Base-by-base conservation (phyloP, 35 echinoderm and acorn worm genomes). In the Strongylocentrotus purpuratus region DNA sequence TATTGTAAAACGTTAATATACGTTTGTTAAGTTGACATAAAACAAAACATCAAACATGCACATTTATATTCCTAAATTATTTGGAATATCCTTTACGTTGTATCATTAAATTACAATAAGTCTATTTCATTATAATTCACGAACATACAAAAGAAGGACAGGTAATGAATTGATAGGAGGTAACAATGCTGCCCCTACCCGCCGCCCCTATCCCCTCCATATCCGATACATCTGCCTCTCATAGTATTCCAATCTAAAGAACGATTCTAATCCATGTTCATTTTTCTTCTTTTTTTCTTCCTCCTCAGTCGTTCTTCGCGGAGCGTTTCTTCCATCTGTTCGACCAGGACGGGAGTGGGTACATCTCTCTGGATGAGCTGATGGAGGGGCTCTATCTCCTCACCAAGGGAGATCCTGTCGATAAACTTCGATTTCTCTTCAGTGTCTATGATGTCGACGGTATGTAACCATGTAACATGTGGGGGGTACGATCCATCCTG, bases 401-500 rank as follows among this genome's bases (percentile, higher is more conserved):
- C 20, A 97, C 97, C 61, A 97, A 97, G 86, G 98, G 98, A 85
- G 95, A 96, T 46, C 95, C 98, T 12, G 88, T 96, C 31, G 98
- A 99, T 78, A 99, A 99, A 97, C 96, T 99, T n/a, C 96, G 95
- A 86, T 97, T 99, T 78, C 96, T 99, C 33, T 99, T 99, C 96
- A 97, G 95, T 60, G 98, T 99, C 45, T 99, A 99, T 93, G 98
- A 99, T 61, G 98, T 99, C 46, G 98, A 99, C 86, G 98, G 98
- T 99, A 94, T 94, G 98, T 97, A 32, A 92, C n/a, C 20, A 78
- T 78, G 65, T 78, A 78, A 78, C 65, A 78, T 8, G 20, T n/a
- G 65, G 65, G 65, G 65, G 50, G 5, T 78, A 28, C 28, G 18
- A 78, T n/a, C 65, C 65, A n/a, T 78, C 28, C 4, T 78, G 65